These are phyloP conservation scores for Tetanocera ferruginea DNA, from an alignment of 2,888 invertebrate species.

Conservation along the genomic window DNA sequence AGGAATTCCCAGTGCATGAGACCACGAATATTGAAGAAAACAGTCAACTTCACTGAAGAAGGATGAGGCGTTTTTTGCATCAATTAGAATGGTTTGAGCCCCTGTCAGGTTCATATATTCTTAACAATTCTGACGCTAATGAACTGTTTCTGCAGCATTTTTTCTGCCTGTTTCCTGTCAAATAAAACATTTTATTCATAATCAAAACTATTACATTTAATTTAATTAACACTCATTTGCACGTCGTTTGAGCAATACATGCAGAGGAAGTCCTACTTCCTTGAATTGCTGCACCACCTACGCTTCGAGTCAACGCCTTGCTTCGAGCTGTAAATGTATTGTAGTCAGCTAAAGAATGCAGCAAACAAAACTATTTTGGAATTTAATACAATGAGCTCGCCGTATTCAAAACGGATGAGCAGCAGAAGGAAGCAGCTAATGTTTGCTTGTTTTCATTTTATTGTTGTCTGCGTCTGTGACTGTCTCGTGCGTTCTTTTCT, in stretches of 20 bases:
- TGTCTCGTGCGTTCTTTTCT: not conserved
- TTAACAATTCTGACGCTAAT: too few relatives aligned
- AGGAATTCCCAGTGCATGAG: too few relatives aligned
- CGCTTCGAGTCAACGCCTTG: not conserved
- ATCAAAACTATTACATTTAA: not conserved
- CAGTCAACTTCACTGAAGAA: too few relatives aligned
- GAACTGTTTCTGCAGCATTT: too few relatives aligned
- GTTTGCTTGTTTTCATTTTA: constrained; percentile 7
- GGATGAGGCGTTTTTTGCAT: too few relatives aligned
- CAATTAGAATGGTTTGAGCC: too few relatives aligned
- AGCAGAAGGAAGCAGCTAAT: not conserved
- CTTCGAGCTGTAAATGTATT: not conserved
- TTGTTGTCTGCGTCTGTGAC: constrained; percentile 25
- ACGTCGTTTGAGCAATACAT: not conserved
- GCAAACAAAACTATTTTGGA: constrained; percentile 19
- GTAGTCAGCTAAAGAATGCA: not conserved
- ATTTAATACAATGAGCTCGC: not conserved
- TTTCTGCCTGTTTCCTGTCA: constrained; percentile 22
- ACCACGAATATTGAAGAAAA: too few relatives aligned
- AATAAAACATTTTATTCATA: not conserved
- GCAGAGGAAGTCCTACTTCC: constrained; percentile 32
- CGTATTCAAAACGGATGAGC: not conserved
- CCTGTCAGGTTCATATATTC: too few relatives aligned
- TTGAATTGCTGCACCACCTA: not conserved
- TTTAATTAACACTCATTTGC: constrained; percentile 6